Evolutionary conservation across 1,140 invertebrate genomes (phyloP).

Genomic region (Neotoxoptera formosana): DNA sequence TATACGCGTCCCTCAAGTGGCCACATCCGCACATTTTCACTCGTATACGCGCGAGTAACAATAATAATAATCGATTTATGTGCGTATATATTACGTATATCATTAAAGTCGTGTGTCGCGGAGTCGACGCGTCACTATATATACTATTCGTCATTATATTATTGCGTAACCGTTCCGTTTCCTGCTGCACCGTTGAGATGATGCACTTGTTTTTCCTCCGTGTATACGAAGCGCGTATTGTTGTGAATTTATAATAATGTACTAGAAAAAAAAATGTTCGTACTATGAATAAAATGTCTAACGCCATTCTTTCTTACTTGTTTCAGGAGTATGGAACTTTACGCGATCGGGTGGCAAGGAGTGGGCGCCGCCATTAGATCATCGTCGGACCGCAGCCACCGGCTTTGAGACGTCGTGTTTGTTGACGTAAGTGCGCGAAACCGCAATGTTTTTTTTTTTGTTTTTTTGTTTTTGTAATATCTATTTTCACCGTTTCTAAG

Average conservation of each 20-base stretch:
- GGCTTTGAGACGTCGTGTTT: background rate
- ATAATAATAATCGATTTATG: background rate
- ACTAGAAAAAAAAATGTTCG: too few species aligned
- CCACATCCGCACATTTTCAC: conserved; percentile 16
- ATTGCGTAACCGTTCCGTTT: background rate
- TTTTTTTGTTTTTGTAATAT: background rate
- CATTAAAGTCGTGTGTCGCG: background rate
- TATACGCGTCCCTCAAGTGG: conserved; percentile 1
- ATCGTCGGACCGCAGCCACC: background rate
- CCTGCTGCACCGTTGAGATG: too few species aligned
- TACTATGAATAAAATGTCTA: background rate
- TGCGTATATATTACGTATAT: background rate
- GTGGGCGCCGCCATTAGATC: background rate
- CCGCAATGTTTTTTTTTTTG: background rate
- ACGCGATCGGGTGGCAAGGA: background rate
- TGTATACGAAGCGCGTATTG: background rate
- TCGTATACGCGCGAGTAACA: background rate
- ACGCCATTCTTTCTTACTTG: background rate
- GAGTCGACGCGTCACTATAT: too few species aligned
- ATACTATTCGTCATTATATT: background rate
- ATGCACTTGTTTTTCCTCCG: background rate
- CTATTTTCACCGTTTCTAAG: background rate
- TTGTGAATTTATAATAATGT: too few species aligned
- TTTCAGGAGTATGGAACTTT: conserved; percentile 34
- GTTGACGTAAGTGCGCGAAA: conserved; percentile 41